Base-by-base conservation (phyloP, 2,888 invertebrate species). In the Ctenicera cuprea region DNA sequence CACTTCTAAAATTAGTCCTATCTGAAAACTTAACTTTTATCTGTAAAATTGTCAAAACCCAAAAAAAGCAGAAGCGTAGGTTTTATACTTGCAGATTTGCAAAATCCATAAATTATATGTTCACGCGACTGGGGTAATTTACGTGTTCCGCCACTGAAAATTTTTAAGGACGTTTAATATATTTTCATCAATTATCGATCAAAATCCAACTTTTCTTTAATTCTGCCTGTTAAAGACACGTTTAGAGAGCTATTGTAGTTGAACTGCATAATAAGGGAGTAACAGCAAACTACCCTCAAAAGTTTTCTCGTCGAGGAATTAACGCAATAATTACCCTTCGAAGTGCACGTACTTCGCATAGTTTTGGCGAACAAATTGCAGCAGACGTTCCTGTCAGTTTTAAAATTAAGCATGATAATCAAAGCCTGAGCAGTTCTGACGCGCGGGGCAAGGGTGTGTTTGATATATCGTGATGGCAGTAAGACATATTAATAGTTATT, bases 401-500 rank as follows among this genome's bases (percentile, higher is more conserved):
- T 79, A 79, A 81, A 81, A 81, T 81, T 80, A 79, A 74, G 74
- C 74, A 71, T 74, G 59, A 74, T 74, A 78, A 80, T 81, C 80
- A 75, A 73, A 75, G 76, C 76, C 75, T 69, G 80, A 77, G 75
- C 76, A 76, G 76, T 73, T 77, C 73, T 74, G 71, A 66, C 72
- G 83, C 72, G 83, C 74, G 73, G 75, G 76, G 77, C 71, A 78
- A 76, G 83, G 83, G 83, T 82, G 83, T 81, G 84, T 83, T 85
- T 85, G 84, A 84, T 85, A 83, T 85, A 85, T 84, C 84, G 83
- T 85, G 85, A 85, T 85, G 84, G 85, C 83, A 84, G 84, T 81
- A 85, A 86, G 85, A 86, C 85, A 82, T 86, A 86, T 86, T 86
- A 86, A 86, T 86, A 86, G 85, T 85, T 86, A 86, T 86, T 85